Base-by-base conservation (phyloP, 1,140 invertebrate genomes). In the Littorina saxatilis region DNA sequence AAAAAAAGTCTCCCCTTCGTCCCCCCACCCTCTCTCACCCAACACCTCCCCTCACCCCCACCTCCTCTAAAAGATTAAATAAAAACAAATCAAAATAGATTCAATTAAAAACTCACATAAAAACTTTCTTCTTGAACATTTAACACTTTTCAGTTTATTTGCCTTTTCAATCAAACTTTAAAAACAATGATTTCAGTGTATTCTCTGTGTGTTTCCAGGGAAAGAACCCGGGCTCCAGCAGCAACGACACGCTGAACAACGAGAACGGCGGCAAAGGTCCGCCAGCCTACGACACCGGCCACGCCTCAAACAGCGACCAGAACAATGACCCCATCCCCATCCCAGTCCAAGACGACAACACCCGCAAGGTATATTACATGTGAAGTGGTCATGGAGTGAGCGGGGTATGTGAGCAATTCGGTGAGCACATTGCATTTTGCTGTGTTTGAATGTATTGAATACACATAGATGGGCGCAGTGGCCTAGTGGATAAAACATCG, bases 191-290 rank as follows among this genome's bases (percentile, higher is more conserved):
- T 47, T 47, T 9, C 43, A 5, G 17, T 47, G 7, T 5, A 47
- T 47, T 17, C 17, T 47, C 7, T 47, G 43, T 17, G 43, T 47
- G 7, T 1, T 40, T 55, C 15, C 72, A 83, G 82, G 50, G 68
- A n/a, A 72, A 61, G 35, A 52, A 80, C 37, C 50, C 77, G 13
- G 75, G 32, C 32, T 79, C 52, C 35, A 40, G 63, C 15, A 82
- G 76, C 76, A 82, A 39, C 52, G 81, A 81, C 58, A 84, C 82
- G 50, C 68, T 79, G 32, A 82, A 82, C 40, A 78, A 66, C 35
- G 74, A 81, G 43, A 84, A 84, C 66, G 83, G 83, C 2, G 83
- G 83, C 29, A 84, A 81, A 79, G 83, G 83, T 0, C 83, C 83
- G 17, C 83, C 83, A 32, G 32, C 23, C 32, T 40, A 68, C 43